Evolutionary conservation across 2,888 invertebrate genomes (phyloP), one percentile per base, ranked within the genome.

Genomic region (Himalopsyche kuldschensis): DNA sequence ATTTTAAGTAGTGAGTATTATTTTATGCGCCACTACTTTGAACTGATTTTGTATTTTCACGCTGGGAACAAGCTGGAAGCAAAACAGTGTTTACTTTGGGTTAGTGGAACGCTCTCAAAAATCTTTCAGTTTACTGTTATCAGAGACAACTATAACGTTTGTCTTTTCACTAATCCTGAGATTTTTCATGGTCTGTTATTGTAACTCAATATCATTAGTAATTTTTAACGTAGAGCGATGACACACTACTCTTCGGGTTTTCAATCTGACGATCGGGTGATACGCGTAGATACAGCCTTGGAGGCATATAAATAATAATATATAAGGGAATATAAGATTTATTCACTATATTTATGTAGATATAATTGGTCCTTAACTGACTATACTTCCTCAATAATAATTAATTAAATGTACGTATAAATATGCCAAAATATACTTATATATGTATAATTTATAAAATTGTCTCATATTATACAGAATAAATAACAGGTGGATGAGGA

Each of bases 391-490:
- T 80, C 55, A 80, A 83, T 83, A 83, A 78, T 77, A 83, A 69
- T 69, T 69, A 69, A 69, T 69, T 69, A 69, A 69, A 69, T 69
- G 11, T 69, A 69, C 15, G 69, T 69, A 69, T 69, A 83, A 83
- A 83, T 83, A 83, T 83, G 78, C 80, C 83, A 83, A 83, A 83
- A 83, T 83, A 83, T 83, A 83, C 80, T 80, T 63, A 77, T 80
- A 31, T 80, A 76, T 76, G 77, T 41, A 77, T 31, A 77, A 77
- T 35, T 41, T 77, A 17, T 77, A 77, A 69, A 69, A 69, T 69
- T 69, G 27, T 69, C 31, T 78, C 30, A n/a, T 78, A n/a, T n/a
- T 17, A 78, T 24, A 78, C 35, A 78, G 46, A 78, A 78, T 78
- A 78, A 75, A 75, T 75, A 75, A 75, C 75, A 27, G 32, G 35